Conservation (phyloP, 2,113 vertebrate species). For the Albula goreensis region DNA sequence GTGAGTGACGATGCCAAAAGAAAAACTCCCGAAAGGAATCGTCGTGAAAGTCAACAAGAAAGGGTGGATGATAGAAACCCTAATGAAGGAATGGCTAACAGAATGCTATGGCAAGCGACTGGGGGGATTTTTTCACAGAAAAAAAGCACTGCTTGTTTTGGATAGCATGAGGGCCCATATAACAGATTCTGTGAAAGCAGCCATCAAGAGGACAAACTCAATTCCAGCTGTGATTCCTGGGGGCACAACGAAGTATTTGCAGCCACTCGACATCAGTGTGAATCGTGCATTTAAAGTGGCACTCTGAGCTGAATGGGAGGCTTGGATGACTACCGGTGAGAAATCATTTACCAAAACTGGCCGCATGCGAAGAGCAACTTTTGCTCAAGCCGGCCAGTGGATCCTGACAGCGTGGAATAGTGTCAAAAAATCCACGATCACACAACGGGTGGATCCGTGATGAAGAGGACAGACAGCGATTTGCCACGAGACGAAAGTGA, state of each 20-base stretch:
- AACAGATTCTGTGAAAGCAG: conserved; percentile 5
- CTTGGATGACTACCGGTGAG: conserved; percentile 30
- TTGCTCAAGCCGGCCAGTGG: too few relatives aligned
- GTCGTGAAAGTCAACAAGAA: not conserved
- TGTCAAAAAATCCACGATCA: conserved; percentile 27
- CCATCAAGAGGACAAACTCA: conserved; percentile 37
- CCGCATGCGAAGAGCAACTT: conserved; percentile 15
- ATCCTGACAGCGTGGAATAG: too few relatives aligned
- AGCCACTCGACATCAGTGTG: too few relatives aligned
- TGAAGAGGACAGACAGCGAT: conserved; percentile 15
- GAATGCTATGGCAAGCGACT: too few relatives aligned
- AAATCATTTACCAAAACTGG: conserved; percentile 36
- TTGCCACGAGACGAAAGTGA: conserved; percentile 6
- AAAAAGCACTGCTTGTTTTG: conserved; percentile 30
- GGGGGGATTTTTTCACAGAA: conserved; percentile 18
- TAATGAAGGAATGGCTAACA: not conserved
- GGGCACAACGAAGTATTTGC: too few relatives aligned
- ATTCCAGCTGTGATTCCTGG: conserved; percentile 6
- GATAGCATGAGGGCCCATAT: not conserved
- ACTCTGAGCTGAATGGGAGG: too few relatives aligned
- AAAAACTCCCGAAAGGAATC: conserved; percentile 33
- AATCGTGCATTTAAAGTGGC: too few relatives aligned
- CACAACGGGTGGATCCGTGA: conserved; percentile 22
- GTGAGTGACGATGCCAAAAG: conserved; percentile 41
- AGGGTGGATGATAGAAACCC: conserved; percentile 32